Base-by-base conservation (phyloP, 2,113 vertebrate species). In the Strix uralensis region DNA sequence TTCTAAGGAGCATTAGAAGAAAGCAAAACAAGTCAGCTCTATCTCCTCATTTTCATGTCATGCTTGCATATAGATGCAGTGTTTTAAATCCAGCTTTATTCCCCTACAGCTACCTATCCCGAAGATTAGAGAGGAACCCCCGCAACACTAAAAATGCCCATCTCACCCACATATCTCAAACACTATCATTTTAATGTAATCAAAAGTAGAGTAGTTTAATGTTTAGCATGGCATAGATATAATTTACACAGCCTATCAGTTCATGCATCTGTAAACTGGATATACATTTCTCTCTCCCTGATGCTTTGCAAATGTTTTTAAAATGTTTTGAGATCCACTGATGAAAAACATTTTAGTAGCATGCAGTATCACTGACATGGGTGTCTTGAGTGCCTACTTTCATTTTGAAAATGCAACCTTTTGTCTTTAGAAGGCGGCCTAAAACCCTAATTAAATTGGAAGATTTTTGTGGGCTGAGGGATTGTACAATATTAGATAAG, bases 341-440 rank as follows among this genome's bases (percentile, higher is more conserved):
- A 94, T 96, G 88, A 95, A 95, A 97, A 91, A 20, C 34, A 62
- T 89, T 92, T 81, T 82, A 66, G 57, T 49, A 87, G 49, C 49
- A 82, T 42, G n/a, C 26, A 66, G 54, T 75, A 91, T 61, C 78
- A 94, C 58, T 94, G 73, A 75, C 77, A 95, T 66, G 78, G 84
- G 14, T 0, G 0, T 58, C 70, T 73, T 72, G 51, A 85, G 62
- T 77, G 40, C 21, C 66, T 87, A 52, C 71, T 82, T 80, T 29
- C 63, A 55, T 75, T 89, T 91, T 75, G 73, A 96, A 97, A 81
- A 66, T 36, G 32, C 13, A 91, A 46, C 34, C 59, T 86, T 93
- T 94, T 96, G 70, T 94, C 73, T 85, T 94, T 36, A 81, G 91
- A 55, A 93, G 49, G 16, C 0, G 0, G 47, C 61, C 81, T 91